phyloP scores from a whole-genome alignment of 2,797 vertebrate species.

The Sebastes hubbsi region DNA sequence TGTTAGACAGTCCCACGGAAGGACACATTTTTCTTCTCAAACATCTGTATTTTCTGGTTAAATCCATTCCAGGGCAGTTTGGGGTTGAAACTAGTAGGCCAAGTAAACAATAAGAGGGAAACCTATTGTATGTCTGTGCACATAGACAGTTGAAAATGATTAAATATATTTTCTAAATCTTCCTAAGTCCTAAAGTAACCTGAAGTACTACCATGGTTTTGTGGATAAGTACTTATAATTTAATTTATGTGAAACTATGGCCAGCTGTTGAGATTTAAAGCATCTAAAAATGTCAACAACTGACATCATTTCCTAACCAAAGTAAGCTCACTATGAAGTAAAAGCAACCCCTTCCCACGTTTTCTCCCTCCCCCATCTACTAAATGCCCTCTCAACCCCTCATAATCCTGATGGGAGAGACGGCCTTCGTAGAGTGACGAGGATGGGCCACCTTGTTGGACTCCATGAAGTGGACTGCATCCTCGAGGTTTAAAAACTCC shows the following conservation, averaged over 20 bases:
- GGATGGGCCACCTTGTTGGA: conserved; percentile 99
- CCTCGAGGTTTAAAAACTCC: conserved; percentile 99
- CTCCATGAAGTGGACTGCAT: conserved; percentile 99
- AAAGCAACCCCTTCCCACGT: conserved; percentile 49
- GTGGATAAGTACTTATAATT: neutral
- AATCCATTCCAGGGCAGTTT: neutral
- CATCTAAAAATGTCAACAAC: conserved; percentile 13
- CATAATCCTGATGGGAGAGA: conserved; percentile 83
- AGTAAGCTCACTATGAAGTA: conserved; percentile 25
- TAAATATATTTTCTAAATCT: neutral
- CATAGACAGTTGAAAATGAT: neutral
- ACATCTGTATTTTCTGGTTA: neutral
- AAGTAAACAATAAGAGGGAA: neutral
- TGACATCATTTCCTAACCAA: conserved; percentile 8
- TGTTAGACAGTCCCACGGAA: neutral
- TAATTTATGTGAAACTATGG: neutral
- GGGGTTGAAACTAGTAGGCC: neutral
- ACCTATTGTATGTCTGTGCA: neutral
- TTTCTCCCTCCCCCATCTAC: conserved; percentile 67
- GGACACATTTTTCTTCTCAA: neutral
- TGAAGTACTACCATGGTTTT: neutral
- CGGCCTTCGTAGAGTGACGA: conserved; percentile 90
- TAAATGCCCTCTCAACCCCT: conserved; percentile 79
- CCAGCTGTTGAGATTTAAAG: neutral
- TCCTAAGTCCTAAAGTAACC: neutral